Evolutionary conservation across 2,113 vertebrate genomes (phyloP).

Genomic region (Coregonus clupeaformis): DNA sequence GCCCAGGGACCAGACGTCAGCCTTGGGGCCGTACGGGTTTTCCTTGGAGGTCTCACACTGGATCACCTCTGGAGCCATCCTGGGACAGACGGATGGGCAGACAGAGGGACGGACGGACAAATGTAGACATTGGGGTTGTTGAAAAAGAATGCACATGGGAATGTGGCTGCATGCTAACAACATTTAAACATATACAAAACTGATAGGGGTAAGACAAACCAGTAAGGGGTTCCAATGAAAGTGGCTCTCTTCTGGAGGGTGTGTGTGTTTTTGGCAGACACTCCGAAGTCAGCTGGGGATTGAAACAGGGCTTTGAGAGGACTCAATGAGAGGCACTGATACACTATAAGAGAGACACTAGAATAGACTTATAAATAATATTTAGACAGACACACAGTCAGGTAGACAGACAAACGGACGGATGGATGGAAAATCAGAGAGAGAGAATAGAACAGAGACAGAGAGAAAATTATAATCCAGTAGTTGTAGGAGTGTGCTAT

Average conservation of each 20-base stretch:
- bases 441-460: neutral
- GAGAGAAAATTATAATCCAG: no score
- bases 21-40: slow-evolving; percentile 66
- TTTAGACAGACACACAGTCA: no score
- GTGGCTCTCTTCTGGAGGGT: slow-evolving; percentile 65
- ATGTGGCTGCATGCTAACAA: no score
- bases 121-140: neutral
- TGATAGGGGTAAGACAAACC: slow-evolving; percentile 47
- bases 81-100: slow-evolving; percentile 24
- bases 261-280: slow-evolving; percentile 70
- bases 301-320: neutral
- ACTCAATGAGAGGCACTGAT: neutral
- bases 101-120: neutral
- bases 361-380: no score
- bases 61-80: slow-evolving; percentile 78
- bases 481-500: no score
- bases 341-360: no score
- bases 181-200: no score
- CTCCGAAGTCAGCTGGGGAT: slow-evolving; percentile 70
- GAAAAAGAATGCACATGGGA: neutral
- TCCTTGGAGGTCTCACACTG: slow-evolving; percentile 74
- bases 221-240: slow-evolving; percentile 74
- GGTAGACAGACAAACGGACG: no score
- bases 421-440: no score
- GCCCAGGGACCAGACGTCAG: slow-evolving; percentile 77